Evolutionary conservation across 2,797 vertebrate species (phyloP).

Genomic region (Podarcis siculus): DNA sequence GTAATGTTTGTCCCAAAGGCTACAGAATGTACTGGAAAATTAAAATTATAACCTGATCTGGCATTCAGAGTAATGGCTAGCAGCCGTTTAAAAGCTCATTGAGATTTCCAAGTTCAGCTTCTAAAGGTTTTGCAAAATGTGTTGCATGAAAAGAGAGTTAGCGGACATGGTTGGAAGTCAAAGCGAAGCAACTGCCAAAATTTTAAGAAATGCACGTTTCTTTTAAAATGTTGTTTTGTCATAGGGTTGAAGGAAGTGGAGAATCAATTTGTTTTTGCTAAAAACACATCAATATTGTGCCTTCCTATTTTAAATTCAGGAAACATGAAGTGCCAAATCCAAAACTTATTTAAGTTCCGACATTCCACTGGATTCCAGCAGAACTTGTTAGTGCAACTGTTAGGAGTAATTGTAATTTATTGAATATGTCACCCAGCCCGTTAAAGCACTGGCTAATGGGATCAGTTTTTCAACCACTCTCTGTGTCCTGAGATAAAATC

Average conservation of each 20-base stretch:
- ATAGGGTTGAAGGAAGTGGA: not conserved
- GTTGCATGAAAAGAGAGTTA: not conserved
- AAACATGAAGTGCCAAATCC: slow-evolving; percentile 4
- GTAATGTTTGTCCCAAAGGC: not conserved
- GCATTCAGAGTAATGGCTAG: not conserved
- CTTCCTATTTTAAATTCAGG: slow-evolving; percentile 39
- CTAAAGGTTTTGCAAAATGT: not conserved
- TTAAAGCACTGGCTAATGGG: not conserved
- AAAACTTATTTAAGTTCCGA: not conserved
- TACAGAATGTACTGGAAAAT: not conserved
- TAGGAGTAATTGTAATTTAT: not conserved
- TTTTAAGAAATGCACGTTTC: not conserved
- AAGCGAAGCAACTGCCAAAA: not conserved
- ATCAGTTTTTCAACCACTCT: not conserved
- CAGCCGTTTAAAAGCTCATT: not conserved
- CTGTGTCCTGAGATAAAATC: not conserved
- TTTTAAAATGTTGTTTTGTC: not conserved
- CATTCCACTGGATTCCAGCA: not conserved
- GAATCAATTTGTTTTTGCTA: not conserved
- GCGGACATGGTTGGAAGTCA: not conserved
- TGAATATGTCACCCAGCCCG: not conserved
- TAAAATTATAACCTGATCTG: not conserved
- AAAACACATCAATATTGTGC: slow-evolving; percentile 19
- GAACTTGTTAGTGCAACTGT: not conserved
- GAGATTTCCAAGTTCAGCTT: not conserved